Base-by-base conservation (phyloP, 2,797 vertebrate species). In the Centroberyx gerrardi region DNA sequence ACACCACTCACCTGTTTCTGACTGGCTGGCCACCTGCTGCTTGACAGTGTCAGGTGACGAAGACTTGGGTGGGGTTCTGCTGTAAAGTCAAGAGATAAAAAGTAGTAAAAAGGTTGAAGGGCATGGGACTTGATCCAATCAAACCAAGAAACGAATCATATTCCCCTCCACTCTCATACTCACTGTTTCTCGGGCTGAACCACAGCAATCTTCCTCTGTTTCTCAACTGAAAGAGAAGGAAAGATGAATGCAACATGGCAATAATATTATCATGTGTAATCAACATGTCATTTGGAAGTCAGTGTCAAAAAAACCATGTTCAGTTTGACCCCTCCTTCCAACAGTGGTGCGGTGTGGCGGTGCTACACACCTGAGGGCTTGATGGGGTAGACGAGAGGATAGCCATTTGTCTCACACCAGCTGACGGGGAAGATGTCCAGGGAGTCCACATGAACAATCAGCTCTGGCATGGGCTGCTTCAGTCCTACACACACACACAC, bases 361-460 rank as follows among this genome's bases (percentile, higher is more conserved):
- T 52, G 74, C 2, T 27, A 56, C 33, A 13, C 87, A 99, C 98
- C 97, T 95, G 95, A 93, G 85, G 96, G 95, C 92, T 97, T 97
- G 81, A 95, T 94, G 90, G 98, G 97, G 90, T 96, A 89, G 72
- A 96, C 94, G 7, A 99, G 97, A 13, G 97, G 96, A 85, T 98
- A 98, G 62, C 98, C 98, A 14, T 98, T 99, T 4, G 97, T 98
- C 85, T 99, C 98, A 94, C 98, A 99, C 98, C 98, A 99, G 86
- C 98, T 98, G 91, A 98, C 94, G 44, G 98, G 98, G 90, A 99
- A 99, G 87, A 99, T 96, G 90, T 99, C 96, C 85, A 98, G 97
- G 4, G 98, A 99, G 83, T 99, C 98, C 83, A 97, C 94, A 31
- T 96, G 97, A 87, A 97, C 96, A 66, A 99, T 98, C 80, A 96